A percentile compares a stretch with the other conserved stretches of the same genome.
Conservation (phyloP, 2,888 invertebrate species). For the Cataglyphis livida region DNA sequence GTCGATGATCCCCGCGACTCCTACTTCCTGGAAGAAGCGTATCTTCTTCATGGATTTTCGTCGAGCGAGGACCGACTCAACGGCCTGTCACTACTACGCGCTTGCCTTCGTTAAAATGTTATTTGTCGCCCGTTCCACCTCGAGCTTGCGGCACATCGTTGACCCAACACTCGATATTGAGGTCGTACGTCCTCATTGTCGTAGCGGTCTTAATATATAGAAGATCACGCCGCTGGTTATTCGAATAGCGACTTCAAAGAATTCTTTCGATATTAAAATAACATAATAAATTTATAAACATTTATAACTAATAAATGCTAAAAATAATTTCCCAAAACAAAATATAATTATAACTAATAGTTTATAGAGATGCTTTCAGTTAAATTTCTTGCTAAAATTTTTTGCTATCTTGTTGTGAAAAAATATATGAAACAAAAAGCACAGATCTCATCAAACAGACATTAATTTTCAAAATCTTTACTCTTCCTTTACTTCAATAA, state of each 20-base stretch:
- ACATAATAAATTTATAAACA: neutral
- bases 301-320: neutral
- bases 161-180: constrained; percentile 46
- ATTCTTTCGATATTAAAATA: neutral
- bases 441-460: too few relatives aligned
- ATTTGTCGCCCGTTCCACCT: constrained; percentile 46
- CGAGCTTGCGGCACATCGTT: constrained; percentile 38
- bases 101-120: constrained; percentile 44
- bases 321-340: neutral
- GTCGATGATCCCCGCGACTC: constrained; percentile 81
- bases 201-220: constrained; percentile 34
- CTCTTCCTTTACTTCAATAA: neutral
- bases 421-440: neutral
- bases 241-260: neutral
- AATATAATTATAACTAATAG: neutral
- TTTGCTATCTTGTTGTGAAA: neutral
- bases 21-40: constrained; percentile 80
- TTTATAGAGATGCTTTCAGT: neutral
- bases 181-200: constrained; percentile 45
- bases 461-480: neutral
- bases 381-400: neutral
- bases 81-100: constrained; percentile 63
- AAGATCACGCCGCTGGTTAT: constrained; percentile 32
- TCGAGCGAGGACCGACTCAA: constrained; percentile 56
- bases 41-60: constrained; percentile 72